Percentiles rank a stretch among this genome's conserved stretches.
These are phyloP conservation scores for Stenopsyche tienmushanensis DNA, from an alignment of 1,140 invertebrate genomes.

Conservation along the genomic window DNA sequence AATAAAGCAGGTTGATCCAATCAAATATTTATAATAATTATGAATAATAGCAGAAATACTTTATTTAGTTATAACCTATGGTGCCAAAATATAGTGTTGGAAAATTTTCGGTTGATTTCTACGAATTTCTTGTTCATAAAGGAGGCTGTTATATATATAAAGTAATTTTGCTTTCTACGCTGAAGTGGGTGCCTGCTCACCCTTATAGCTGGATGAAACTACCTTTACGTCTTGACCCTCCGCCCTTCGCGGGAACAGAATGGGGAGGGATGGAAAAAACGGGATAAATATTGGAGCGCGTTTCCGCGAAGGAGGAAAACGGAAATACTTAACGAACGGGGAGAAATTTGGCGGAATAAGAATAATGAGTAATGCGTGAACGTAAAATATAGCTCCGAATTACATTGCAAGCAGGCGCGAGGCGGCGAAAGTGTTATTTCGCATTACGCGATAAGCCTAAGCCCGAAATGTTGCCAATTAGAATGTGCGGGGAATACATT, in stretches of 20 bases:
- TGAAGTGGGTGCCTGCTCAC: constrained; percentile 14
- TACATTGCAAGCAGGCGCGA: constrained; percentile 26
- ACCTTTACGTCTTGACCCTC: constrained; percentile 40
- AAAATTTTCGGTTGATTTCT: too few relatives aligned
- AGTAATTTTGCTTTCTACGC: neutral
- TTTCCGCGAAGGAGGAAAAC: constrained; percentile 13
- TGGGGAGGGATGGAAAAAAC: constrained; percentile 11
- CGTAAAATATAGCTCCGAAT: constrained; percentile 40
- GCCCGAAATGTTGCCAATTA: constrained; percentile 33
- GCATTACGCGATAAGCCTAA: constrained; percentile 32
- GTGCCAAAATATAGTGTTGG: too few relatives aligned
- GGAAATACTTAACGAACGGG: neutral
- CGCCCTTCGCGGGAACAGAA: constrained; percentile 19
- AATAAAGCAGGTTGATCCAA: too few relatives aligned
- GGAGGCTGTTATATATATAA: too few relatives aligned
- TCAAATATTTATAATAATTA: too few relatives aligned
- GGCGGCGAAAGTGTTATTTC: constrained; percentile 30
- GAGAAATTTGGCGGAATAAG: constrained; percentile 40
- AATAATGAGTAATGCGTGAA: constrained; percentile 41
- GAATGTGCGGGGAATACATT: constrained; percentile 25
- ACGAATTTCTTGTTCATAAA: too few relatives aligned
- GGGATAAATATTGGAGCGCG: constrained; percentile 27
- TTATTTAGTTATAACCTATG: too few relatives aligned
- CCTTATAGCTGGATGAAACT: constrained; percentile 27
- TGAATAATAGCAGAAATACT: too few relatives aligned